A percentile compares a stretch with the other conserved stretches of the same genome.
phyloP scores from a whole-genome alignment of 2,113 vertebrate genomes.

The Grallaria varia region DNA sequence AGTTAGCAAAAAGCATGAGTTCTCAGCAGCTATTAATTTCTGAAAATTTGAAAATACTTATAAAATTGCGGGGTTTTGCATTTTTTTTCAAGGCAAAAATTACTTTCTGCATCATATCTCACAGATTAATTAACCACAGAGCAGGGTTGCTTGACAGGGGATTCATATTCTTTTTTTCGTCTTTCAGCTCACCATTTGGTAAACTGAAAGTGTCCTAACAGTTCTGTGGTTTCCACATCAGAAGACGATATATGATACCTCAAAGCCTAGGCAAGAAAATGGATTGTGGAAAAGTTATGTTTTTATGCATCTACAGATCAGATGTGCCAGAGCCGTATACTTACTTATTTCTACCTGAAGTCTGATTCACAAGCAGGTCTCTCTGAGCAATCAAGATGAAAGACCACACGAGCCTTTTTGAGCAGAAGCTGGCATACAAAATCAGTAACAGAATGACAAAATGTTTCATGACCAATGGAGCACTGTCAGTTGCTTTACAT shows the following conservation, averaged over 20 bases:
- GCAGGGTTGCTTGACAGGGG: rapidly evolving
- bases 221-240: not conserved
- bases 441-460: not conserved
- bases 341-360: not conserved
- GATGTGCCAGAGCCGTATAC: not conserved
- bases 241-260: not conserved
- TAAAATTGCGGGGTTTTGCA: not conserved
- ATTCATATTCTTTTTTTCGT: not conserved
- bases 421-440: not conserved
- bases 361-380: not conserved
- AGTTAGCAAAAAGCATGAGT: not conserved
- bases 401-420: not conserved
- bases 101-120: not conserved
- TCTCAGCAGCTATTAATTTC: not conserved
- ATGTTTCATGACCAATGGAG: not conserved
- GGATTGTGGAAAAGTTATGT: not conserved
- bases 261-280: not conserved
- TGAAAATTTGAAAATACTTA: not conserved
- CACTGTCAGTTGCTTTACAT: not conserved
- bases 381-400: not conserved
- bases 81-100: not conserved
- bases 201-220: not conserved
- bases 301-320: not conserved
- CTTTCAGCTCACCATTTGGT: not conserved
- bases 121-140: not conserved